Evolutionary conservation across 2,113 vertebrate species (phyloP).

Genomic region (Eonycteris spelaea): DNA sequence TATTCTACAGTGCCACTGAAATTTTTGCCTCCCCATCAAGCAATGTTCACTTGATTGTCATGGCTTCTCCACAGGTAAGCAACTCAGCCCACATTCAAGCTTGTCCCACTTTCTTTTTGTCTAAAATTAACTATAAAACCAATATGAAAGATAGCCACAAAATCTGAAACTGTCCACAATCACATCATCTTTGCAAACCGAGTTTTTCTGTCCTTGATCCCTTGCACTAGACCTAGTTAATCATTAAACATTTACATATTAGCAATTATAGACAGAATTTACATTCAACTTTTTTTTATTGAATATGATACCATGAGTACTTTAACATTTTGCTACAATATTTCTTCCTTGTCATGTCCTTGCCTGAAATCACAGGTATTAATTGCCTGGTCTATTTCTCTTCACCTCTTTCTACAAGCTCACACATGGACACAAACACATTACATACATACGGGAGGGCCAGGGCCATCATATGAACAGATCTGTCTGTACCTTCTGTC

Average conservation of each 20-base stretch:
- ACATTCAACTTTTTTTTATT: background rate
- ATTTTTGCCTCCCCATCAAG: background rate
- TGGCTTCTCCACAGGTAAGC: background rate
- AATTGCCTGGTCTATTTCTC: too few species aligned
- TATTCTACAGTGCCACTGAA: too few species aligned
- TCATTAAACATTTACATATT: background rate
- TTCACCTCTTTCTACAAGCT: background rate
- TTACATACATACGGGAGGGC: background rate
- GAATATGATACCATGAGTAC: background rate
- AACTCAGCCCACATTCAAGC: background rate
- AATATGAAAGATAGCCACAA: background rate
- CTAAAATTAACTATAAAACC: background rate
- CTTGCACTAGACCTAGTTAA: background rate
- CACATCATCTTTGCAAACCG: background rate
- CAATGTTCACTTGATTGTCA: background rate
- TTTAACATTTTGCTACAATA: background rate
- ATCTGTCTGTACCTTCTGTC: background rate
- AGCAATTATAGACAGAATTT: background rate
- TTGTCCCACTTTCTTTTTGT: background rate
- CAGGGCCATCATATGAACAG: background rate
- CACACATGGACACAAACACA: background rate
- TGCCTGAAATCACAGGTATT: background rate
- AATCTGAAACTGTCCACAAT: background rate
- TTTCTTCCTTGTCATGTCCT: background rate
- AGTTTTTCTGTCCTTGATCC: background rate